These are phyloP conservation scores for Crocidura indochinensis DNA, from an alignment of 2,797 vertebrate species.

Conservation along the genomic window DNA sequence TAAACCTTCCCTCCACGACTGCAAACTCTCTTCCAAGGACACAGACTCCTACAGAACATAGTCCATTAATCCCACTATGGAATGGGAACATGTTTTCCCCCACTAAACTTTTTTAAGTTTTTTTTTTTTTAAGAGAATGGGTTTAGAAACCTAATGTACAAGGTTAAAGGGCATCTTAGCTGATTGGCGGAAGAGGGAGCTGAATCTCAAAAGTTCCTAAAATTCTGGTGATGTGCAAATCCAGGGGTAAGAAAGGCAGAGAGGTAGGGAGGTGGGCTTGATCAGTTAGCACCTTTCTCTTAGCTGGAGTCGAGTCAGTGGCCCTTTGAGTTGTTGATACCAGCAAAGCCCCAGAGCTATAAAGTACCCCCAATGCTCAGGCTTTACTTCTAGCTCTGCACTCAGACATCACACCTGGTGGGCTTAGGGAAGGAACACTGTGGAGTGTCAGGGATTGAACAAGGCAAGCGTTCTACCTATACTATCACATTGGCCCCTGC, in stretches of 20 bases:
- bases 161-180: constrained; percentile 46
- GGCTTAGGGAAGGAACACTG: too few species aligned
- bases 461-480: neutral
- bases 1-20: constrained; percentile 88
- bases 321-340: neutral
- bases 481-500: too few species aligned
- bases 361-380: neutral
- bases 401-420: too few species aligned
- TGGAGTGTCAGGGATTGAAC: too few species aligned
- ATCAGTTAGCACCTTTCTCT: neutral
- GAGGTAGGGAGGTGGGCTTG: too few species aligned
- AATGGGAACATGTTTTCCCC: constrained; percentile 75
- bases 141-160: constrained; percentile 50
- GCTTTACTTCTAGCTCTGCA: too few species aligned
- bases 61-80: constrained; percentile 87
- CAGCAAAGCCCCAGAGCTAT: constrained; percentile 3
- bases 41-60: constrained; percentile 89
- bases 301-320: neutral
- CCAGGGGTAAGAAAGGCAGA: neutral
- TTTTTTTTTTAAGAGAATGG: too few species aligned
- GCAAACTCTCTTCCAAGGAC: constrained; percentile 89
- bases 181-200: neutral
- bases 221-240: neutral
- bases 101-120: constrained; percentile 62
- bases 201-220: constrained; percentile 16